Conservation (phyloP, 2,113 vertebrate species). For the Patagioenas fasciata region DNA sequence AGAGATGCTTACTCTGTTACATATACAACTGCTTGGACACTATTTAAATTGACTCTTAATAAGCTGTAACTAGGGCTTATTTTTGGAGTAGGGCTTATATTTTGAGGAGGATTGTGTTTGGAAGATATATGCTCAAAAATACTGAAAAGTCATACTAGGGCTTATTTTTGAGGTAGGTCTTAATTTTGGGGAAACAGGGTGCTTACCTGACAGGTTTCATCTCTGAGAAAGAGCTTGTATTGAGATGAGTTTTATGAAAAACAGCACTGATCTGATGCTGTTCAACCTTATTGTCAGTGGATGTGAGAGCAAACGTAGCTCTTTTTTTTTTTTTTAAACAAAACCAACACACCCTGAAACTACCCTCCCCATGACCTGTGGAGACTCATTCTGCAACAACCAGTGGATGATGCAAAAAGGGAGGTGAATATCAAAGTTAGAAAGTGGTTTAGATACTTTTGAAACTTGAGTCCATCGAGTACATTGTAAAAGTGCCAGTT, state of each 20-base stretch:
- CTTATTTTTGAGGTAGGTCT: too few species aligned
- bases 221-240: neutral
- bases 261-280: rapidly evolving
- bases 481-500: rapidly evolving
- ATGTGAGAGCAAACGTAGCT: neutral
- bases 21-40: too few species aligned
- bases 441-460: rapidly evolving
- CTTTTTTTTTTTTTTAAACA: too few species aligned
- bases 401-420: neutral
- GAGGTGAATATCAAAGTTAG: too few species aligned
- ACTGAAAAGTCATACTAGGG: too few species aligned
- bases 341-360: neutral
- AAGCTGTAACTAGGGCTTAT: too few species aligned
- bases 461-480: neutral
- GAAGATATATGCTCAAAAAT: too few species aligned
- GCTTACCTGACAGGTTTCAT: neutral
- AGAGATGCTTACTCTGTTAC: too few species aligned
- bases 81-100: too few species aligned
- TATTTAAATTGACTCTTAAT: too few species aligned
- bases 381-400: neutral
- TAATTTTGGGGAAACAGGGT: too few species aligned
- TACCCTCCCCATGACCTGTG: neutral
- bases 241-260: rapidly evolving
- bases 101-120: too few species aligned
- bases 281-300: neutral